A percentile compares a stretch with the other conserved stretches of the same genome.
Evolutionary conservation across 64 coral and sea anemone genomes (phyloP).

Genomic region (Pachyseris speciosa): DNA sequence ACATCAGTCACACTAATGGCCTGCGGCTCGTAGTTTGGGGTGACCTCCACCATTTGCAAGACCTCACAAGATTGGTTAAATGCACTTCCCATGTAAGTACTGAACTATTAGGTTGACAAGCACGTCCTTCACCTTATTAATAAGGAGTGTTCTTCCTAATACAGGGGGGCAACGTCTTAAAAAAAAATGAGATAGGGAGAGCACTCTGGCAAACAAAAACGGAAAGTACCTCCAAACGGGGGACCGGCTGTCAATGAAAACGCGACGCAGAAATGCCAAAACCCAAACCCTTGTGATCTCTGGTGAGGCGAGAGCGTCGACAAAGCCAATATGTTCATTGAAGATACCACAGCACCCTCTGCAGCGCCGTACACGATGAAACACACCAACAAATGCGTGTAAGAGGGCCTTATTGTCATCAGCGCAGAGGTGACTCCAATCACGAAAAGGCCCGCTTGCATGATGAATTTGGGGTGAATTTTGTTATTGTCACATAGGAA

Average conservation of each 20-base stretch:
- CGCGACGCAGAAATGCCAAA: not conserved
- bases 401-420: not conserved
- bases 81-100: no score
- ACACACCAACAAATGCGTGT: not conserved
- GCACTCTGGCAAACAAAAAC: not conserved
- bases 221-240: slow-evolving; percentile 19
- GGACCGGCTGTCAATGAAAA: slow-evolving; percentile 1
- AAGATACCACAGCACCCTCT: slow-evolving; percentile 5
- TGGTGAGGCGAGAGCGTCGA: not conserved
- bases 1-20: no score
- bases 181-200: no score
- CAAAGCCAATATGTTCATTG: slow-evolving; percentile 16
- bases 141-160: no score
- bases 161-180: no score
- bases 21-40: no score
- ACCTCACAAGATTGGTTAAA: no score
- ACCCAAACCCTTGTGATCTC: slow-evolving; percentile 21
- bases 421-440: not conserved
- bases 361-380: not conserved
- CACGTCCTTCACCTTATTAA: no score
- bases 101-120: no score
- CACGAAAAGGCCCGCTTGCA: not conserved
- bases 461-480: not conserved
- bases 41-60: no score
- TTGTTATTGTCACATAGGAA: not conserved